Base-by-base conservation (phyloP, 2,888 invertebrate species). In the Hydropsyche betteni region DNA sequence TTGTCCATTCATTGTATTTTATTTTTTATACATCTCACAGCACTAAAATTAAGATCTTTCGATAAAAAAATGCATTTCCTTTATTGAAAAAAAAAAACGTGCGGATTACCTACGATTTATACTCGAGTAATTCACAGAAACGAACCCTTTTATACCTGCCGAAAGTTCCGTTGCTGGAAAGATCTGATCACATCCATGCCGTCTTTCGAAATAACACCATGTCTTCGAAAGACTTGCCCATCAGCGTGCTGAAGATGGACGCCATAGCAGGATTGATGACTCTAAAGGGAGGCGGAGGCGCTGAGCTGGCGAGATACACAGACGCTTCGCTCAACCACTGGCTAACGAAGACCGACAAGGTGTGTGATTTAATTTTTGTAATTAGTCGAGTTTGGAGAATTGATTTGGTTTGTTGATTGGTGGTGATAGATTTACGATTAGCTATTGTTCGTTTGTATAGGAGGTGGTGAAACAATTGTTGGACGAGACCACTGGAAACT, bases 261-360 rank as follows among this genome's bases (percentile, higher is more conserved):
- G 69, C 69, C 14, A 69, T 69, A 0, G 69, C 69, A 7, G 69
- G 69, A 7, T 34, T 69, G 44, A 14, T 69, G 69, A 69, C 69
- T 4, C 7, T 69, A 16, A 69, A 69, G n/a, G 51, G 24, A 2
- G 69, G 69, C 10, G 69, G 69, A 51, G 69, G 69, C 7, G 7
- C 50, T 4, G 16, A 14, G 14, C 7, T 24, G 3, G 69, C 69
- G 2, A 69, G 12, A 4, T 16, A 24, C 16, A 16, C 50, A 7
- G 69, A 69, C 14, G 69, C 16, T 4, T 16, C 24, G 16, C n/a
- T 69, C 16, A 51, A 69, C 38, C 14, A 69, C 10, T 69, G 69
- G 69, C 7, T 69, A 4, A 51, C 44, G 69, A 69, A 44, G 34
- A 50, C 69, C 0, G 51, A 69, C 2, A 69, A 69, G 69, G 69